Evolutionary conservation across 2,113 vertebrate genomes (phyloP).

Genomic region (Corythoichthys intestinalis): DNA sequence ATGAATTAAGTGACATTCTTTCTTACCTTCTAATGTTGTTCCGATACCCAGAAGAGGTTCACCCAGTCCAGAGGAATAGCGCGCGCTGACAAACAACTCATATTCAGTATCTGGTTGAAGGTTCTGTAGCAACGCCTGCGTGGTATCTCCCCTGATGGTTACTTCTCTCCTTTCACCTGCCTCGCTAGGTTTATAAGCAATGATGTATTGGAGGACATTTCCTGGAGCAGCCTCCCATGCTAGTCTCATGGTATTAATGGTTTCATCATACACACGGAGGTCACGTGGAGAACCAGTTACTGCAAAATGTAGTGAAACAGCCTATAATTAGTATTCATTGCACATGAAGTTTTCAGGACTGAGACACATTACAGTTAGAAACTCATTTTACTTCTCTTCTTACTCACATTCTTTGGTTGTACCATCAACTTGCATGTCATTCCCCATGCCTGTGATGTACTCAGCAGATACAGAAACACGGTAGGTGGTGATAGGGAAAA

Average conservation of each 20-base stretch:
- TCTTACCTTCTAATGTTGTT: conserved; percentile 92
- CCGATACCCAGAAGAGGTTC: conserved; percentile 86
- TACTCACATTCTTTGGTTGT: conserved; percentile 92
- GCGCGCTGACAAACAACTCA: conserved; percentile 84
- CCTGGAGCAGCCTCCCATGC: conserved; percentile 86
- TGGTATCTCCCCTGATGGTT: conserved; percentile 78
- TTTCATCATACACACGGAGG: conserved; percentile 84
- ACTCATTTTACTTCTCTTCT: background rate
- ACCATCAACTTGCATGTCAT: conserved; percentile 77
- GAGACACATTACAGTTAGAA: background rate
- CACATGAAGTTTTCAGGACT: background rate
- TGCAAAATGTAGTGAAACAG: conserved; percentile 42
- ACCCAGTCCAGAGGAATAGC: conserved; percentile 84
- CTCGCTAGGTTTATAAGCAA: conserved; percentile 79
- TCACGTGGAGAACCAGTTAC: conserved; percentile 86
- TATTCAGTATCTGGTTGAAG: conserved; percentile 84
- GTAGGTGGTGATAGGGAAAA: conserved; percentile 89
- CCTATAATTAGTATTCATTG: background rate
- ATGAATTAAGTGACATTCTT: background rate
- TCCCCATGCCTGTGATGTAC: conserved; percentile 80
- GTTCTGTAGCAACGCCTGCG: conserved; percentile 76
- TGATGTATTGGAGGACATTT: conserved; percentile 84
- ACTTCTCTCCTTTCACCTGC: conserved; percentile 86
- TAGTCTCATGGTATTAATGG: conserved; percentile 86
- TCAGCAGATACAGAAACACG: conserved; percentile 87